Evolutionary conservation across 2,797 vertebrate genomes (phyloP).

Genomic region (Poecilia velifera): DNA sequence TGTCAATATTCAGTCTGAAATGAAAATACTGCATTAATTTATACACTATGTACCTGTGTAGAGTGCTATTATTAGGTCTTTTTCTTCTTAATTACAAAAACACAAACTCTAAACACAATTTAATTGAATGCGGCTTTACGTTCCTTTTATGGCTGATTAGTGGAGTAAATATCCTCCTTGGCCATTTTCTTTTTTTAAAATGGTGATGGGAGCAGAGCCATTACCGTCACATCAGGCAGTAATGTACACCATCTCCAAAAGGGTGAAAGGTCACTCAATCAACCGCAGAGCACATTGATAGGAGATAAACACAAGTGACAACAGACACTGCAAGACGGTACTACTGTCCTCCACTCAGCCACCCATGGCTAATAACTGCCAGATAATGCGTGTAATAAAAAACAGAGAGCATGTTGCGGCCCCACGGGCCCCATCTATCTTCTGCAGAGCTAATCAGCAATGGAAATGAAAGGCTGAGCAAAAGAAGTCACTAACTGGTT

Average conservation of each 20-base stretch:
- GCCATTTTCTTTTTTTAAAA: conserved; percentile 15
- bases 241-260: conserved; percentile 51
- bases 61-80: neutral
- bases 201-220: conserved; percentile 26
- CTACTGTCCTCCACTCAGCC: conserved; percentile 62
- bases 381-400: conserved; percentile 72
- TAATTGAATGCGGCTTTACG: neutral
- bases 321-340: conserved; percentile 55
- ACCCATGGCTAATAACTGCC: conserved; percentile 77
- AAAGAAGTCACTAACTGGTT: conserved; percentile 45
- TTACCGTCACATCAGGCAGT: conserved; percentile 52
- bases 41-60: no score
- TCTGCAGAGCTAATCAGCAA: conserved; percentile 62
- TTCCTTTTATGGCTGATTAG: neutral
- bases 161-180: neutral
- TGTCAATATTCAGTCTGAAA: neutral
- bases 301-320: conserved; percentile 71
- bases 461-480: conserved; percentile 64
- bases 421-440: conserved; percentile 65
- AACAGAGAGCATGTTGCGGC: conserved; percentile 60
- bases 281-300: conserved; percentile 52
- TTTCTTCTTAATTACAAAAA: neutral
- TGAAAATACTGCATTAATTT: no score
- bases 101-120: neutral
- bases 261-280: conserved; percentile 71